Evolutionary conservation across 2,113 vertebrate species (phyloP).

Genomic region (Motacilla alba): DNA sequence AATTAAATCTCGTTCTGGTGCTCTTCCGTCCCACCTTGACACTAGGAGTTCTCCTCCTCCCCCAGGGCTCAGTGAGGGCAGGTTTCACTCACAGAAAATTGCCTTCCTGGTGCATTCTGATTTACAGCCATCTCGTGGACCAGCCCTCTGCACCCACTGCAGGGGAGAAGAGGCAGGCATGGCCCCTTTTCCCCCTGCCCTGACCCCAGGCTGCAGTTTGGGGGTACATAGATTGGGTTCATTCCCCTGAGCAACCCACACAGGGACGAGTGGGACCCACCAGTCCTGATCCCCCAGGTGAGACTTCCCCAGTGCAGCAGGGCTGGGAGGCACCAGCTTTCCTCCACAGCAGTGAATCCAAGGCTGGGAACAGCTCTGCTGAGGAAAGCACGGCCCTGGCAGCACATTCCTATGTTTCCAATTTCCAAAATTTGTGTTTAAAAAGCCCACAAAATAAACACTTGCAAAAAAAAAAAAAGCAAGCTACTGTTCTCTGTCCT

Average conservation of each 20-base stretch:
- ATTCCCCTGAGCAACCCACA: background rate
- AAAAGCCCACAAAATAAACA: background rate
- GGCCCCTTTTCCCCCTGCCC: background rate
- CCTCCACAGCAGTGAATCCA: background rate
- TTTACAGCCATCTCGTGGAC: background rate
- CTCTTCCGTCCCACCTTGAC: constrained; percentile 62
- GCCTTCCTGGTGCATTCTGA: background rate
- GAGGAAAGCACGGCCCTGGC: rapidly evolving
- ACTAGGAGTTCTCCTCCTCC: constrained; percentile 5
- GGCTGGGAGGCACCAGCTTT: background rate
- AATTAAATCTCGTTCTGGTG: constrained; percentile 59
- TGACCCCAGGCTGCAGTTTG: background rate
- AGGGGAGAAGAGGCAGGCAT: background rate
- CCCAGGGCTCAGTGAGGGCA: constrained; percentile 15
- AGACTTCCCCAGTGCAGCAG: background rate
- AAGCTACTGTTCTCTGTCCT: background rate
- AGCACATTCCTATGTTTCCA: background rate
- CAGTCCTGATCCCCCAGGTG: rapidly evolving
- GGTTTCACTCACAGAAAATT: constrained; percentile 27
- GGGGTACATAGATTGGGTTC: rapidly evolving
- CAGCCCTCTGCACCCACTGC: background rate
- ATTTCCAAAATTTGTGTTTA: background rate
- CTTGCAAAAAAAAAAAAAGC: background rate
- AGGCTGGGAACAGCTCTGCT: background rate
- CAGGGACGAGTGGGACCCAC: background rate